Percentiles rank a stretch among this genome's conserved stretches.
phyloP scores from a whole-genome alignment of 2,797 vertebrate species.

The Sebastes umbrosus region DNA sequence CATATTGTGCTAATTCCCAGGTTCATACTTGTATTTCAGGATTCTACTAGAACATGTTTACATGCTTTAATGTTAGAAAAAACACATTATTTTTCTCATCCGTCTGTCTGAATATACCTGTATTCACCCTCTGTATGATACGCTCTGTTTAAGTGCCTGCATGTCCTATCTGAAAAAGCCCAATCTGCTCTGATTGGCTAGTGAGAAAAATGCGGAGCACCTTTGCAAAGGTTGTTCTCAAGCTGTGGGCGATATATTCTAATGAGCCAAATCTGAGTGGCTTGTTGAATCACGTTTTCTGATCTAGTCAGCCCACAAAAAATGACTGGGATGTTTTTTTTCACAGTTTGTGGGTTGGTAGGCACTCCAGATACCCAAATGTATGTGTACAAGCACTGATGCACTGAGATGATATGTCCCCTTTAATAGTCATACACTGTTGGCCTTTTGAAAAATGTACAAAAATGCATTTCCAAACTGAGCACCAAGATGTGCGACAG shows the following conservation, averaged over 20 bases:
- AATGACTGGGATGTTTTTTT: fast-evolving
- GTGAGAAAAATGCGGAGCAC: background rate
- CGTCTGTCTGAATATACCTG: too few relatives aligned
- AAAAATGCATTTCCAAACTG: background rate
- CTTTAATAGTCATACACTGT: background rate
- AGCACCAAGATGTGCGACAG: background rate
- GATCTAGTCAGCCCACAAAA: background rate
- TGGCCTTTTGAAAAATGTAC: background rate
- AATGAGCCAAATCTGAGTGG: background rate
- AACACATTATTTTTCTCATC: too few relatives aligned
- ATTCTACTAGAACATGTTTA: too few relatives aligned
- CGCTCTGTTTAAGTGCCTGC: too few relatives aligned
- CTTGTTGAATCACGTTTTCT: background rate
- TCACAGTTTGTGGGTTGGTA: background rate
- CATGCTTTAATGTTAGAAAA: too few relatives aligned
- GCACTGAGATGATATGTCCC: background rate
- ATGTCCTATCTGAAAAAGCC: too few relatives aligned
- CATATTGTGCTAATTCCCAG: background rate
- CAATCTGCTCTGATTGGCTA: background rate
- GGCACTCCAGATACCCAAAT: background rate
- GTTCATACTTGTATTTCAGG: fast-evolving
- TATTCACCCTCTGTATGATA: too few relatives aligned
- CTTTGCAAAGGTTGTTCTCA: background rate
- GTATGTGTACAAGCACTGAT: background rate
- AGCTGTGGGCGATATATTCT: background rate